These are phyloP conservation scores for Austrofundulus limnaeus DNA, from an alignment of 2,113 vertebrate genomes.

Conservation along the genomic window DNA sequence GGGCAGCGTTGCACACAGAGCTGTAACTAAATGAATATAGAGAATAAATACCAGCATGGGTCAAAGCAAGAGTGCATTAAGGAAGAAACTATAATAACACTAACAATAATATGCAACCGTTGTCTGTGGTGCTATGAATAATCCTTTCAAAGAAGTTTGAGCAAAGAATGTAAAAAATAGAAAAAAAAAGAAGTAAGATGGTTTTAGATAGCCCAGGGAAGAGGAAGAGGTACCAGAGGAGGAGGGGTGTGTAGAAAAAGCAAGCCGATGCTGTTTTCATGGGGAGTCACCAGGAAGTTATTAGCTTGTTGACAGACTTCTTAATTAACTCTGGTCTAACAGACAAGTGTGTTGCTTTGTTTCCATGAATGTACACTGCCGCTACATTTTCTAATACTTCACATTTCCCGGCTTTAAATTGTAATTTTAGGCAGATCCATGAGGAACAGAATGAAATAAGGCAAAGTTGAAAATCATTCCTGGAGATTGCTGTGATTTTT, in stretches of 20 bases:
- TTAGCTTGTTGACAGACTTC: constrained; percentile 57
- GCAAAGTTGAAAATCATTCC: no score
- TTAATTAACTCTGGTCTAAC: constrained; percentile 70
- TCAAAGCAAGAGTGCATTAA: background rate
- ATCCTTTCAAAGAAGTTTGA: constrained; percentile 6
- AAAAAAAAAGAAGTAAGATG: constrained; percentile 4
- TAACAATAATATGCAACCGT: background rate
- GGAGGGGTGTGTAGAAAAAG: background rate
- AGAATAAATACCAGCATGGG: background rate
- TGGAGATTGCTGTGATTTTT: no score
- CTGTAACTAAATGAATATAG: constrained; percentile 4
- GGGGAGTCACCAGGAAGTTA: constrained; percentile 75
- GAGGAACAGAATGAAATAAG: no score
- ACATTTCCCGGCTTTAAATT: background rate
- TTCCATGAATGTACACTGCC: background rate
- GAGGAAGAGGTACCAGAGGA: background rate
- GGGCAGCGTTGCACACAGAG: background rate
- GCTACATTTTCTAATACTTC: background rate
- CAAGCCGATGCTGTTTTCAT: constrained; percentile 24
- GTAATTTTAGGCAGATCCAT: no score
- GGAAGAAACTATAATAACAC: background rate
- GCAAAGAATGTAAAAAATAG: constrained; percentile 3
- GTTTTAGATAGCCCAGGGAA: background rate
- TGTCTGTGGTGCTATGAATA: constrained; percentile 11
- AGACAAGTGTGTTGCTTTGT: constrained; percentile 15